Evolutionary conservation across 2,797 vertebrate species (phyloP).

Genomic region (Amblyraja radiata): DNA sequence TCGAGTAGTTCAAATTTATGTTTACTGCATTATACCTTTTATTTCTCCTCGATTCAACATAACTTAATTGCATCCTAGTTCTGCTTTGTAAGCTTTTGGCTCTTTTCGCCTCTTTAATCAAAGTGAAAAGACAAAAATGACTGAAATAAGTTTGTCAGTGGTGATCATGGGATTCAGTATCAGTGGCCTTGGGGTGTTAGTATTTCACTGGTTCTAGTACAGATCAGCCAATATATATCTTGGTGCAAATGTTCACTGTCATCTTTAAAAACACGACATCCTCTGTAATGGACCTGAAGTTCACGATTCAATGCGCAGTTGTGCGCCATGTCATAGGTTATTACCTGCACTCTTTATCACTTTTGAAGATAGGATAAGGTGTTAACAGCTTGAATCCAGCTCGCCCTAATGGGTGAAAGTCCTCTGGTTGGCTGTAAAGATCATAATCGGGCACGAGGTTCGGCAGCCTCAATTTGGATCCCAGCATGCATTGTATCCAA

Average conservation of each 20-base stretch:
- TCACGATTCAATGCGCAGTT: background rate
- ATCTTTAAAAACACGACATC: background rate
- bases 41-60: background rate
- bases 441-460: background rate
- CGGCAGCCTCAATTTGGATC: background rate
- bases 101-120: background rate
- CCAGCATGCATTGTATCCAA: background rate
- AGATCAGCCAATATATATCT: background rate
- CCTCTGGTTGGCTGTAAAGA: background rate
- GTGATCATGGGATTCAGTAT: background rate
- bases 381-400: background rate
- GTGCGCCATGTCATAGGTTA: background rate
- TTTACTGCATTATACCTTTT: background rate
- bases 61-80: background rate
- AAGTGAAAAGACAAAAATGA: too few relatives aligned
- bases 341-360: background rate
- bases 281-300: background rate
- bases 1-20: background rate
- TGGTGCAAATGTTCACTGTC: background rate
- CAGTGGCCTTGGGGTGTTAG: background rate
- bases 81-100: background rate
- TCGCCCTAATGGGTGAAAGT: constrained; percentile 8
- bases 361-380: background rate
- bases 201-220: background rate
- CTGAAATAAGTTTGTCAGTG: too few relatives aligned